These are phyloP conservation scores for Copidosoma aretas DNA, from an alignment of 2,888 invertebrate species.

Conservation along the genomic window DNA sequence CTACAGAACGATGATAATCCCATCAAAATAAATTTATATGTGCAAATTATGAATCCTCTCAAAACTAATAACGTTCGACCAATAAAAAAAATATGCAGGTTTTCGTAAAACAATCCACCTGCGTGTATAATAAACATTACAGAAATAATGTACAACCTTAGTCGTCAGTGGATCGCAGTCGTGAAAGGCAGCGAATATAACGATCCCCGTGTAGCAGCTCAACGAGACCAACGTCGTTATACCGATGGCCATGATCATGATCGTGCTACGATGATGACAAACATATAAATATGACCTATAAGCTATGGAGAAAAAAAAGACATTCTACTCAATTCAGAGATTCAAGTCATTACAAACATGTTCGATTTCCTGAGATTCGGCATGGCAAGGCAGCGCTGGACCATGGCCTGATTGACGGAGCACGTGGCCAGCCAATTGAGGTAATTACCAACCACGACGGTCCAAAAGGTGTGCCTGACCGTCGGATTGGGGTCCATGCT, in stretches of 20 bases:
- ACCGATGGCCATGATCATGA: conserved; percentile 79
- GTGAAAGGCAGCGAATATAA: conserved; percentile 85
- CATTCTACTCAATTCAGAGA: no score
- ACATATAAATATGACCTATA: no score
- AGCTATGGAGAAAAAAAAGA: no score
- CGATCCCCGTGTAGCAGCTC: conserved; percentile 83
- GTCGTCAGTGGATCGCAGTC: conserved; percentile 85
- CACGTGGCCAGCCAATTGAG: conserved; percentile 83
- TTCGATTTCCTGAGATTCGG: conserved; percentile 75
- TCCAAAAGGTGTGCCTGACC: conserved; percentile 83
- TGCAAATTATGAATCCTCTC: no score
- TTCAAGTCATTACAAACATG: conserved; percentile 62
- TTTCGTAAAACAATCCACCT: no score
- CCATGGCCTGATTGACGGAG: conserved; percentile 87
- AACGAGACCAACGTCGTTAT: conserved; percentile 77
- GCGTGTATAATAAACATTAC: no score
- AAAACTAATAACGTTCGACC: no score
- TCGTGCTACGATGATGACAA: conserved; percentile 66
- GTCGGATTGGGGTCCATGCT: conserved; percentile 80
- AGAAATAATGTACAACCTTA: conserved; percentile 60
- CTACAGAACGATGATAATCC: no score
- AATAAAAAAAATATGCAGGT: no score
- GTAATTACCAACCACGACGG: conserved; percentile 77
- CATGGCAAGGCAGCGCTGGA: conserved; percentile 82
- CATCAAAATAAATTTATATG: no score